Evolutionary conservation across 2,888 invertebrate genomes (phyloP).

Genomic region (Eilema sororculum): DNA sequence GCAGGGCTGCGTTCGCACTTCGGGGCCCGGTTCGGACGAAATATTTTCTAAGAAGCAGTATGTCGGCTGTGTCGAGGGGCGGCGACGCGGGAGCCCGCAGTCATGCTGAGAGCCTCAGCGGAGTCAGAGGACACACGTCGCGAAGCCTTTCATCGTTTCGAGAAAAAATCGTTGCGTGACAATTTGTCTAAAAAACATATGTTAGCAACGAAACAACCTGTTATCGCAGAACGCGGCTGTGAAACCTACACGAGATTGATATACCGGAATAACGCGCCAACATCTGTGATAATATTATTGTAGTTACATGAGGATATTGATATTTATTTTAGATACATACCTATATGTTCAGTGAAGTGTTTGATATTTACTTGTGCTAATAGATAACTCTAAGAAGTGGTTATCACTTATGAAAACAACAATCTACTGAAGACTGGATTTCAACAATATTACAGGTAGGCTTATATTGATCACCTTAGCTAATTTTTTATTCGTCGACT

Average conservation of each 20-base stretch:
- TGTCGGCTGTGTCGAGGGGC: slow-evolving; percentile 82
- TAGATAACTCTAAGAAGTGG: slow-evolving; percentile 59
- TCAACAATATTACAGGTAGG: slow-evolving; percentile 40
- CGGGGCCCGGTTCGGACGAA: slow-evolving; percentile 65
- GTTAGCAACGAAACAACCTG: slow-evolving; percentile 60
- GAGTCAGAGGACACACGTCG: slow-evolving; percentile 84
- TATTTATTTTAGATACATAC: slow-evolving; percentile 69
- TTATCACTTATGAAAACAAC: slow-evolving; percentile 35
- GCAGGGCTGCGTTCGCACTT: slow-evolving; percentile 81
- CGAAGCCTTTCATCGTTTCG: slow-evolving; percentile 77
- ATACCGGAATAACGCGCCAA: slow-evolving; percentile 75
- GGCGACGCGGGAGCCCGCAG: slow-evolving; percentile 86
- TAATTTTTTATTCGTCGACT: too few relatives aligned
- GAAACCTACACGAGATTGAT: slow-evolving; percentile 64
- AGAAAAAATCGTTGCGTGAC: slow-evolving; percentile 79
- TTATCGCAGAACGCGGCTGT: slow-evolving; percentile 57
- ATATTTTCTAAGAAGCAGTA: slow-evolving; percentile 83
- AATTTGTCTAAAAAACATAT: slow-evolving; percentile 73
- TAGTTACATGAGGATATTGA: slow-evolving; percentile 76
- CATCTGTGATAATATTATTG: slow-evolving; percentile 75
- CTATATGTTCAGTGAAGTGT: slow-evolving; percentile 78
- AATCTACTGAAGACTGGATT: slow-evolving; percentile 50
- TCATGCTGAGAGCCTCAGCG: slow-evolving; percentile 86
- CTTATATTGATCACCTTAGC: not conserved
- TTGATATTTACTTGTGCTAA: slow-evolving; percentile 66